phyloP scores from a whole-genome alignment of 2,888 invertebrate genomes.

The Philaethria dido region DNA sequence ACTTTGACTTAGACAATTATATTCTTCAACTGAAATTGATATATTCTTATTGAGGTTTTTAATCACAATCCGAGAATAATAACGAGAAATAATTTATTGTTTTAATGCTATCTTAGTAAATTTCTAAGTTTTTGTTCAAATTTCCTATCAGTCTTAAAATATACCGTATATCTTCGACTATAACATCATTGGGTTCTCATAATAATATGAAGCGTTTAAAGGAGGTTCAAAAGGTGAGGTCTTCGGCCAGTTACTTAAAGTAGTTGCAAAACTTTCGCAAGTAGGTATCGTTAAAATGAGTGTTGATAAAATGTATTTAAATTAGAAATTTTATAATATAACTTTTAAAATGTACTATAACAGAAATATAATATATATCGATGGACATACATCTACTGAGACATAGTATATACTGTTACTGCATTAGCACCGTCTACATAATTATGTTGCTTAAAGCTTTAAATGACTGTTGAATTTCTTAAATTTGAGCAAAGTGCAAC shows the following conservation, averaged over 20 bases:
- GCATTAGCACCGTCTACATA: constrained; percentile 17
- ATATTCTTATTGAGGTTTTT: constrained; percentile 1
- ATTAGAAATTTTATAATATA: too few species aligned
- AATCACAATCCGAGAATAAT: not conserved
- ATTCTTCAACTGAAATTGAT: constrained; percentile 5
- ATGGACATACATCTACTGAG: too few species aligned
- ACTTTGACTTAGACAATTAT: constrained; percentile 9
- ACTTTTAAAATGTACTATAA: too few species aligned
- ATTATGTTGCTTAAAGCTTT: too few species aligned
- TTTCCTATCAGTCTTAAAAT: too few species aligned
- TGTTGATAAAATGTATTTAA: not conserved
- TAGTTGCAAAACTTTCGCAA: not conserved
- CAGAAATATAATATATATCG: too few species aligned
- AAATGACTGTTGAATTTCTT: constrained; percentile 14
- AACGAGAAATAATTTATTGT: too few species aligned
- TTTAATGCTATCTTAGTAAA: too few species aligned
- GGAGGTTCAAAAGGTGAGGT: constrained; percentile 1
- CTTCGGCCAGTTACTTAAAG: not conserved
- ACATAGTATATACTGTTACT: constrained; percentile 13
- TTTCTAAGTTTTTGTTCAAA: too few species aligned
- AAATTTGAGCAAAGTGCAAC: not conserved
- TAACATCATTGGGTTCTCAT: too few species aligned
- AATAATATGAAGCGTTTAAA: not conserved
- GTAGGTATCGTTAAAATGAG: not conserved
- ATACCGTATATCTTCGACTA: too few species aligned